phyloP scores from a whole-genome alignment of 92 coral and sea anemone genomes.

The Anthopleura xanthogrammica region DNA sequence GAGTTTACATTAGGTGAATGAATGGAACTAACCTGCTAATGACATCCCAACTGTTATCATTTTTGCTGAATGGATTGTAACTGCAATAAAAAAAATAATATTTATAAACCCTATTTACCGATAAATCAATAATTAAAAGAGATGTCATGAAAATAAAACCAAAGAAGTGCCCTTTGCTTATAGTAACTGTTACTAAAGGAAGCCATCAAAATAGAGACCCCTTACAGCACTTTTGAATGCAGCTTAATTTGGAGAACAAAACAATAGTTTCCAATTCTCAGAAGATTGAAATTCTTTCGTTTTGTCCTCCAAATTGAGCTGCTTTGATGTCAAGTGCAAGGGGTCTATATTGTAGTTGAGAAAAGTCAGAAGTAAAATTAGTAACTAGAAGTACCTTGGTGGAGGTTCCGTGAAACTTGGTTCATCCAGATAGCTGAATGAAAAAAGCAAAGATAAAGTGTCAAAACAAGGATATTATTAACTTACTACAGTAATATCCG shows the following conservation, averaged over 20 bases:
- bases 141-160: neutral
- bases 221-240: no score
- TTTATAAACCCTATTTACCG: neutral
- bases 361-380: neutral
- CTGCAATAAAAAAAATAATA: neutral
- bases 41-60: constrained; percentile 28
- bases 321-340: no score
- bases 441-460: neutral
- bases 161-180: neutral
- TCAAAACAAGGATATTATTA: no score
- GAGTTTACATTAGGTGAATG: no score
- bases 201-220: no score
- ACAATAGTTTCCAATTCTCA: no score
- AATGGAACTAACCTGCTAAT: constrained; percentile 19
- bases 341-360: no score
- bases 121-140: neutral
- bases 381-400: constrained; percentile 56
- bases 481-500: no score
- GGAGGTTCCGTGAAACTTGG: constrained; percentile 90
- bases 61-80: constrained; percentile 30
- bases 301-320: no score
- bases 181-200: no score
- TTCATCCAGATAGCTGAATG: constrained; percentile 76
- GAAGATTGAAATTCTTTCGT: no score
- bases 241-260: no score